Percentiles rank a stretch among this genome's conserved stretches.
These are phyloP conservation scores for Dendrocincla fuliginosa DNA, from an alignment of 2,797 vertebrate species.

Conservation along the genomic window DNA sequence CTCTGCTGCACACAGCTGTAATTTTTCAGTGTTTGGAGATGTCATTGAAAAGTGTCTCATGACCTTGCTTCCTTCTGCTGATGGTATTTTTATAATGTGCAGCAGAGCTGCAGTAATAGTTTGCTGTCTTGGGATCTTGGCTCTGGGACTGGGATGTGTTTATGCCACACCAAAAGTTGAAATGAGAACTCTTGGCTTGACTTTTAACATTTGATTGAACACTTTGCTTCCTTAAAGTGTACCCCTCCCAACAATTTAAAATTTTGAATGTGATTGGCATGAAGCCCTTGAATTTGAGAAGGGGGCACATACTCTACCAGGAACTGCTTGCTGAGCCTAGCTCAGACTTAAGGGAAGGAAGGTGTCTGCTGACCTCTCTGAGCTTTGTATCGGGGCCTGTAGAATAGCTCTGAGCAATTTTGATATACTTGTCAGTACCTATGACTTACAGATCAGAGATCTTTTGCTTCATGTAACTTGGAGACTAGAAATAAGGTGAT, in stretches of 20 bases:
- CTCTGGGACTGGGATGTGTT: not conserved
- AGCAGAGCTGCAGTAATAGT: not conserved
- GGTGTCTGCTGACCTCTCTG: not conserved
- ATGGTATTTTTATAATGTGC: not conserved
- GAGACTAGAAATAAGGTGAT: not conserved
- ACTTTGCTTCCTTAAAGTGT: not conserved
- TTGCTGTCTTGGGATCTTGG: not conserved
- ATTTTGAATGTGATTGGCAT: not conserved
- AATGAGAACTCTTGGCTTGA: not conserved
- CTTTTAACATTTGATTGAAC: not conserved
- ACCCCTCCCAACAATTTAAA: not conserved
- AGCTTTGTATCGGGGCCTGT: not conserved
- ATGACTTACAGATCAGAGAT: not conserved
- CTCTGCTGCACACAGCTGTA: not conserved
- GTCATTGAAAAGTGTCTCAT: not conserved
- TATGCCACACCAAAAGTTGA: not conserved
- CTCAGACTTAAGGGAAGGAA: not conserved
- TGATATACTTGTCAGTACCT: not conserved
- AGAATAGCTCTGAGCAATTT: not conserved
- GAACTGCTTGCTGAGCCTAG: not conserved
- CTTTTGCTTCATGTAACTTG: not conserved
- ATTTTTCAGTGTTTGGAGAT: not conserved
- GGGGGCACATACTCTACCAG: rapidly evolving
- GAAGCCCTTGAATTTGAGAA: not conserved
- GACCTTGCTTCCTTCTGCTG: not conserved